phyloP scores from a whole-genome alignment of 2,113 vertebrate genomes.

The Amazona vittata region DNA sequence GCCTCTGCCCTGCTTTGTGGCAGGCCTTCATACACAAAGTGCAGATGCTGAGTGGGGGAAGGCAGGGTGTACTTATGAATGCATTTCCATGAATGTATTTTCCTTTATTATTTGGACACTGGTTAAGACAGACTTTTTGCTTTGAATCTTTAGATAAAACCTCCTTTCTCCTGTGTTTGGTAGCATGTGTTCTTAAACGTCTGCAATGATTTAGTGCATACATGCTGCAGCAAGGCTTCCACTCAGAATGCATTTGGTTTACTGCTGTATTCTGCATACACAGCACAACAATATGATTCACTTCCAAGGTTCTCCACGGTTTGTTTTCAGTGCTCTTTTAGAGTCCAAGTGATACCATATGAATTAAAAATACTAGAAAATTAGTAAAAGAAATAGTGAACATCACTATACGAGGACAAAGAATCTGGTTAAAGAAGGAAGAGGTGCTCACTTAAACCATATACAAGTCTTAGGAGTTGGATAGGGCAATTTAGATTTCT shows the following conservation, averaged over 20 bases:
- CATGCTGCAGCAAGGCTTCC: background rate
- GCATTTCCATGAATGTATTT: background rate
- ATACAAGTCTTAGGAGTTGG: background rate
- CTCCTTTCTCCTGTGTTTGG: background rate
- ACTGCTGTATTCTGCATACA: background rate
- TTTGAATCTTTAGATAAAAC: background rate
- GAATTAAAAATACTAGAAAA: background rate
- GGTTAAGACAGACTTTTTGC: background rate
- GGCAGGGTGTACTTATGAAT: rapidly evolving
- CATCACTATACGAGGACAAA: background rate
- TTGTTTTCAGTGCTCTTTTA: background rate
- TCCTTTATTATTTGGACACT: background rate
- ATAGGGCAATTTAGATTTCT: background rate
- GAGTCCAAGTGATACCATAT: background rate
- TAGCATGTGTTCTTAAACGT: background rate
- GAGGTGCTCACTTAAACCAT: background rate
- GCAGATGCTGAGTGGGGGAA: rapidly evolving
- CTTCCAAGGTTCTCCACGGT: background rate
- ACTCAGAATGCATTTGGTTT: background rate
- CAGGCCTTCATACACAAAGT: background rate
- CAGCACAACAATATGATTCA: background rate
- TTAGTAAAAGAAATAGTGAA: background rate
- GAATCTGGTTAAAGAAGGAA: background rate
- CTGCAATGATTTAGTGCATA: background rate
- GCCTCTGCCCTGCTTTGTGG: rapidly evolving